Evolutionary conservation across 2,113 vertebrate species (phyloP).

Genomic region (Fregetta grallaria): DNA sequence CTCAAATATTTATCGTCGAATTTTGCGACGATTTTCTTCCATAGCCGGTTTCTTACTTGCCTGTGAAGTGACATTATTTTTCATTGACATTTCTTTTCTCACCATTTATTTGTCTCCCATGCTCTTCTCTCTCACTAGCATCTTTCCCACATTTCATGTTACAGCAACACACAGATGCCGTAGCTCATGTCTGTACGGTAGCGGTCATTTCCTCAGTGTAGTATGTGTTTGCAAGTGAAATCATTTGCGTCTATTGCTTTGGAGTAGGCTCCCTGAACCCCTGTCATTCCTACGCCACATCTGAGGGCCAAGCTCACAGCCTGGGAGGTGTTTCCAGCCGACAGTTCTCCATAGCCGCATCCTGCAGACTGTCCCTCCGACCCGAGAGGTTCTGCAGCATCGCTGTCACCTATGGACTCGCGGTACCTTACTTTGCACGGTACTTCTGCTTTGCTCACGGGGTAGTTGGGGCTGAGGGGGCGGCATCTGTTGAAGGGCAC

Average conservation of each 20-base stretch:
- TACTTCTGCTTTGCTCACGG: not conserved
- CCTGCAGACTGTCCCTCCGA: not conserved
- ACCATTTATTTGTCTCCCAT: not conserved
- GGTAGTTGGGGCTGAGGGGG: too few species aligned
- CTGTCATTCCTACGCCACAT: accelerated
- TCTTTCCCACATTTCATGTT: too few species aligned
- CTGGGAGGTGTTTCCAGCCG: not conserved
- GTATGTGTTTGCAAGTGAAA: not conserved
- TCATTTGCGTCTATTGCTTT: not conserved
- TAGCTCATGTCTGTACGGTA: accelerated
- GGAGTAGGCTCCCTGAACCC: not conserved
- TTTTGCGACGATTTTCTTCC: not conserved
- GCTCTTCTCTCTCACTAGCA: not conserved
- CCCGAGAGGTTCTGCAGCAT: too few species aligned
- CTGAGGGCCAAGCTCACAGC: not conserved
- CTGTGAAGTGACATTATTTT: not conserved
- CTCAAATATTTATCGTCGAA: not conserved
- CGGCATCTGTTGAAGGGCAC: not conserved
- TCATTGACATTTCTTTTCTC: not conserved
- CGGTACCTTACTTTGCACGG: not conserved
- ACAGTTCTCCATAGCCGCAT: accelerated
- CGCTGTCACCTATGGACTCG: accelerated
- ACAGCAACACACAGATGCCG: not conserved
- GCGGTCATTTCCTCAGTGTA: not conserved
- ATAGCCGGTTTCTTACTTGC: not conserved